Evolutionary conservation across 2,888 invertebrate genomes (phyloP).

Genomic region (Agriotes lineatus): DNA sequence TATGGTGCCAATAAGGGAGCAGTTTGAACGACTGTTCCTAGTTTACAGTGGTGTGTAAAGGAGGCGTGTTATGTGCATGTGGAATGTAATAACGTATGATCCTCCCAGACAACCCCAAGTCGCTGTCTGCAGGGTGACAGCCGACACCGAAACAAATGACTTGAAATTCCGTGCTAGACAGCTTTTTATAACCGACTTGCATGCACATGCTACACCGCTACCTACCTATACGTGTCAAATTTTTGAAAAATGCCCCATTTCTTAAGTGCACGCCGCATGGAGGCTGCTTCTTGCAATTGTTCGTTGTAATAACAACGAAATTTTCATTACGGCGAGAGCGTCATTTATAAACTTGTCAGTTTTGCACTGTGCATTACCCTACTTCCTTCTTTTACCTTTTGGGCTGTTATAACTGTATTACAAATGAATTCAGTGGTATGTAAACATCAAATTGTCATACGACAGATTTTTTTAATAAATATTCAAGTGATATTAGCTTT

Average conservation of each 20-base stretch:
- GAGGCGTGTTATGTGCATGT: slow-evolving; percentile 55
- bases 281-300: neutral
- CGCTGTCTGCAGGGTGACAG: slow-evolving; percentile 56
- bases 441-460: too few species aligned
- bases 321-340: slow-evolving; percentile 13
- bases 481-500: too few species aligned
- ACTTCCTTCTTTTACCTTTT: slow-evolving; percentile 1
- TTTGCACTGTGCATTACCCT: neutral
- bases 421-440: too few species aligned
- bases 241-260: slow-evolving; percentile 34
- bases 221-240: slow-evolving; percentile 34
- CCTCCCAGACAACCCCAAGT: slow-evolving; percentile 48
- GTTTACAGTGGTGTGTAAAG: slow-evolving; percentile 54
- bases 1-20: slow-evolving; percentile 49
- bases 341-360: neutral
- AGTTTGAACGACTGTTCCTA: slow-evolving; percentile 51
- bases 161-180: slow-evolving; percentile 55
- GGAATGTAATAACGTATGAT: slow-evolving; percentile 59
- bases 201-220: slow-evolving; percentile 27
- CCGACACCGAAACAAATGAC: slow-evolving; percentile 62
- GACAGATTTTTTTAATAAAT: too few species aligned
- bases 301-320: neutral
- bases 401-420: too few species aligned
- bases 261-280: slow-evolving; percentile 28
- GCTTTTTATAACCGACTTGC: slow-evolving; percentile 48